phyloP scores from a whole-genome alignment of 2,888 invertebrate species.

The Agriopis aurantiaria region DNA sequence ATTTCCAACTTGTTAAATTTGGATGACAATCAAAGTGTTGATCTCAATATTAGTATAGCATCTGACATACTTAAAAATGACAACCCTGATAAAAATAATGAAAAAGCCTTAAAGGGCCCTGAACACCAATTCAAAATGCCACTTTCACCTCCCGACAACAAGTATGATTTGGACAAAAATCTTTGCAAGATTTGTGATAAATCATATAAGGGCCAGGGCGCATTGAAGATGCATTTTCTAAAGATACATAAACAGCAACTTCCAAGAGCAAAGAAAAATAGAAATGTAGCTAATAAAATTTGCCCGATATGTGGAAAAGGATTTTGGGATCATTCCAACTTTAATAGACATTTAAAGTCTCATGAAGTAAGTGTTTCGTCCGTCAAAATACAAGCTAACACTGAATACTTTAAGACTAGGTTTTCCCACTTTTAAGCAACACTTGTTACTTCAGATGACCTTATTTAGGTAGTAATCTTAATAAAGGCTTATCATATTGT shows the following conservation, averaged over 20 bases:
- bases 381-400: too few relatives aligned
- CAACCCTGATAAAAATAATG: background rate
- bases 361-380: slow-evolving; percentile 55
- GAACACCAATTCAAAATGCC: slow-evolving; percentile 37
- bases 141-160: slow-evolving; percentile 40
- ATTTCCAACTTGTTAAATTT: slow-evolving; percentile 32
- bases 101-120: slow-evolving; percentile 23
- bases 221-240: slow-evolving; percentile 61
- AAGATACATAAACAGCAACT: slow-evolving; percentile 58
- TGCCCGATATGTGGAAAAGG: slow-evolving; percentile 64
- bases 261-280: slow-evolving; percentile 34
- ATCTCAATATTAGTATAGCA: slow-evolving; percentile 29
- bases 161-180: slow-evolving; percentile 59
- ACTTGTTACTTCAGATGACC: too few relatives aligned
- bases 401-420: too few relatives aligned
- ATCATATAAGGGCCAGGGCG: slow-evolving; percentile 50
- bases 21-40: slow-evolving; percentile 26
- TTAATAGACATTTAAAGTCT: slow-evolving; percentile 56
- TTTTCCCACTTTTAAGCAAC: too few relatives aligned
- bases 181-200: slow-evolving; percentile 68
- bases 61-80: slow-evolving; percentile 21
- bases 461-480: too few relatives aligned
- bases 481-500: too few relatives aligned
- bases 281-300: slow-evolving; percentile 48
- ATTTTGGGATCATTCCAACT: slow-evolving; percentile 45